A percentile compares a stretch with the other conserved stretches of the same genome.
These are phyloP conservation scores for Tichodroma muraria DNA, from an alignment of 2,113 vertebrate genomes.

Conservation along the genomic window DNA sequence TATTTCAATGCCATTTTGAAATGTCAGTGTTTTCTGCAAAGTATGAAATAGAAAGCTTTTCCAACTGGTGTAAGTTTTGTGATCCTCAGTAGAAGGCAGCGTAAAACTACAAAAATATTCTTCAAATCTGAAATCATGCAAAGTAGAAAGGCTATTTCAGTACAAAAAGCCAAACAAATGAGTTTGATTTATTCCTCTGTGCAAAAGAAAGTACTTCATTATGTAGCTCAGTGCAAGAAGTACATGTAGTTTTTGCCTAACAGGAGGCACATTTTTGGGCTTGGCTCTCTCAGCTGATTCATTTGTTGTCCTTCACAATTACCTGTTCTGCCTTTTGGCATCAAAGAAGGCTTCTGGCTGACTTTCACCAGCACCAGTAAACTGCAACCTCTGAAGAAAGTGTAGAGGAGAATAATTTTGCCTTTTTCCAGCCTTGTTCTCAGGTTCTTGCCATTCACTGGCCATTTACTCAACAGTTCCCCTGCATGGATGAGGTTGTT, in stretches of 20 bases:
- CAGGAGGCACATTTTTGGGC: not conserved
- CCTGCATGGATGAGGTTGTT: not conserved
- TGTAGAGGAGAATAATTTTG: not conserved
- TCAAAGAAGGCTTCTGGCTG: not conserved
- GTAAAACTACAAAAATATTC: not conserved
- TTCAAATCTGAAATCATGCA: not conserved
- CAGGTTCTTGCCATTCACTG: not conserved
- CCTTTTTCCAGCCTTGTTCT: not conserved
- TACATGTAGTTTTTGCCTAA: not conserved
- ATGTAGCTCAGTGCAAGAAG: not conserved
- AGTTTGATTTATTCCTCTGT: not conserved
- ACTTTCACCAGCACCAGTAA: not conserved
- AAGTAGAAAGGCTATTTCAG: not conserved
- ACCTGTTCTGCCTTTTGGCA: not conserved
- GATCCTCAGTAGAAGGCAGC: conserved; percentile 25
- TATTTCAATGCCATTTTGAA: not conserved
- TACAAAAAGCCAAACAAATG: not conserved
- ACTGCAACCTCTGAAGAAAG: not conserved
- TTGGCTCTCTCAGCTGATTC: not conserved
- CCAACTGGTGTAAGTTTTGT: not conserved
- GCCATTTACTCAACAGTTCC: not conserved
- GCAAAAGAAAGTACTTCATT: not conserved
- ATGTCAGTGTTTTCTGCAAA: not conserved
- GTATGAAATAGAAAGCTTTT: not conserved
- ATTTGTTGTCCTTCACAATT: not conserved